Percentiles rank a stretch among this genome's conserved stretches.
Evolutionary conservation across 2,797 vertebrate species (phyloP).

Genomic region (Dendrocincla tyrannina): DNA sequence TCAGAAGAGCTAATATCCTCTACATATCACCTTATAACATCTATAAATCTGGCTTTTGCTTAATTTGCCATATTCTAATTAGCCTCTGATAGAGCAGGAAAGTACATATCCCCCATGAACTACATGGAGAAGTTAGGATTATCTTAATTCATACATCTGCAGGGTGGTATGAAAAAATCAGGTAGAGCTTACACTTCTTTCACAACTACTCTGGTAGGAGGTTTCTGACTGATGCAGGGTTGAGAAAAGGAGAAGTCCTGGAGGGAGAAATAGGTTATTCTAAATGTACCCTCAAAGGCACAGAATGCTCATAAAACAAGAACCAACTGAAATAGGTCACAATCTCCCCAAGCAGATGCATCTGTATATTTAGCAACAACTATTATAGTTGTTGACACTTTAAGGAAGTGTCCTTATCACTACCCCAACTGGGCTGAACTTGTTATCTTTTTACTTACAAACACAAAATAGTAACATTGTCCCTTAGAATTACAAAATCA

Average conservation of each 20-base stretch:
- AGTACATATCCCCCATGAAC: fast-evolving
- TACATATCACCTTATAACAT: background rate
- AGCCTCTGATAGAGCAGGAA: background rate
- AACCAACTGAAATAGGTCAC: background rate
- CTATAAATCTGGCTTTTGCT: background rate
- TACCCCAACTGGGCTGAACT: background rate
- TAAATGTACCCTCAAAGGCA: background rate
- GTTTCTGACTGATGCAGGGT: background rate
- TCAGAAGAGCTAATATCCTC: background rate
- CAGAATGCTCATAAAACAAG: background rate
- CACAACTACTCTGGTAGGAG: background rate
- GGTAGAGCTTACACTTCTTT: background rate
- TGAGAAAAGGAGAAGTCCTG: background rate
- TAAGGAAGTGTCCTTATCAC: background rate
- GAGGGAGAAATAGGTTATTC: background rate
- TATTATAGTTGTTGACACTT: background rate
- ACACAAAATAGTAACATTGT: background rate
- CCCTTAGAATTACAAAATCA: background rate
- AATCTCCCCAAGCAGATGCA: background rate
- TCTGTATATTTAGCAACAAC: background rate
- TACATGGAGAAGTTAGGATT: background rate
- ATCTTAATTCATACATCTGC: background rate
- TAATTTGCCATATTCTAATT: background rate
- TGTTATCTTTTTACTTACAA: background rate
- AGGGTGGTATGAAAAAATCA: background rate